Percentiles rank a stretch among this genome's conserved stretches.
Conservation (phyloP, 2,888 invertebrate species). For the Tetranychus truncatus region DNA sequence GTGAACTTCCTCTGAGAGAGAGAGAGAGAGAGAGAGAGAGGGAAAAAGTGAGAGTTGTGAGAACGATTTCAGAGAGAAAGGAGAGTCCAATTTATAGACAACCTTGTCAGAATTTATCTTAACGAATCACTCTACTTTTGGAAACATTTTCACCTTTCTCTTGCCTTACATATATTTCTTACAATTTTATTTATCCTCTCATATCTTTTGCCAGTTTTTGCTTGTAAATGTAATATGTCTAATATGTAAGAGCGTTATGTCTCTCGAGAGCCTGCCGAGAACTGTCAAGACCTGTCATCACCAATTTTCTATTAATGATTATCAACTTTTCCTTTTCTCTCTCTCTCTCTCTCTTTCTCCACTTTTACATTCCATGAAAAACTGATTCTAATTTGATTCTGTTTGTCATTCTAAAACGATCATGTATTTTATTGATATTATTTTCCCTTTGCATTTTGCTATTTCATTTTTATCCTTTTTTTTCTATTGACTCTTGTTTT, state of each 20-base stretch:
- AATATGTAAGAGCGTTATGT: background rate
- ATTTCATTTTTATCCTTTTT: background rate
- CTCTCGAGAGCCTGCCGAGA: constrained; percentile 1
- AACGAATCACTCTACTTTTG: background rate
- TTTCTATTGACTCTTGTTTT: background rate
- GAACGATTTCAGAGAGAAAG: background rate
- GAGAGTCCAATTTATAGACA: background rate
- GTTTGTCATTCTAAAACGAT: background rate
- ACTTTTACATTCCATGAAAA: background rate
- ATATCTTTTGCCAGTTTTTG: background rate
- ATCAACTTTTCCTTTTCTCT: constrained; percentile 6
- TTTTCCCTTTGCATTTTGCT: background rate
- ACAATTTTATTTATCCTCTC: background rate
- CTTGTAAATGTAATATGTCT: constrained; percentile 3
- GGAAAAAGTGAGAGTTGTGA: background rate
- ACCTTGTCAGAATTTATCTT: background rate
- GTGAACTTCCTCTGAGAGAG: background rate
- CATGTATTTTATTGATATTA: constrained; percentile 9
- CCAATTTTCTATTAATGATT: background rate
- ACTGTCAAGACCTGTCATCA: background rate
- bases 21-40: constrained; percentile 3
- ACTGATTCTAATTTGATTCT: background rate
- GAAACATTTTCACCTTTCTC: background rate
- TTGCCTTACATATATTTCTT: background rate
- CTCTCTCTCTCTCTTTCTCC: constrained; percentile 8